Percentiles rank a stretch among this genome's conserved stretches.
Conservation (phyloP, 1,140 invertebrate species). For the Neelides sp. region DNA sequence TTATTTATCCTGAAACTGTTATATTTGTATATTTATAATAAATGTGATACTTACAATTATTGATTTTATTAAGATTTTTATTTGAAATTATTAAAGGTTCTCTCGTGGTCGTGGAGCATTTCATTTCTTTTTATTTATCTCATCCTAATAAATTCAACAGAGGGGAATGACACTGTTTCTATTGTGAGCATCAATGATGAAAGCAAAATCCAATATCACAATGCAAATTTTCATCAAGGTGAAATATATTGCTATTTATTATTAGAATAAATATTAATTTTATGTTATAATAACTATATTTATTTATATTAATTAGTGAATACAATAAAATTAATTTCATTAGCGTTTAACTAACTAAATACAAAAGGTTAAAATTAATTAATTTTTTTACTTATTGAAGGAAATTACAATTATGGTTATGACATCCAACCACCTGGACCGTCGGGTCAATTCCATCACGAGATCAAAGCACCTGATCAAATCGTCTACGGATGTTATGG, state of each 20-base stretch:
- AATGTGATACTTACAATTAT: too few species aligned
- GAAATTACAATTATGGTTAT: constrained; percentile 57
- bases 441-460: constrained; percentile 63
- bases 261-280: not conserved
- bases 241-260: constrained; percentile 33
- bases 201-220: constrained; percentile 55
- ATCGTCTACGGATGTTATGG: constrained; percentile 68
- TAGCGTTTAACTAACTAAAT: not conserved
- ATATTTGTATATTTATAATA: too few species aligned
- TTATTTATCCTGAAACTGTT: too few species aligned
- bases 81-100: too few species aligned
- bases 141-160: too few species aligned
- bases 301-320: constrained; percentile 1
- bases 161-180: constrained; percentile 33
- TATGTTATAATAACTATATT: not conserved
- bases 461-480: constrained; percentile 54
- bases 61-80: too few species aligned
- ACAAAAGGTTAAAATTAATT: not conserved
- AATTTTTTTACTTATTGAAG: constrained; percentile 33
- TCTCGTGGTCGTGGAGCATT: too few species aligned
- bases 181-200: constrained; percentile 51
- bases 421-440: constrained; percentile 45
- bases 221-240: constrained; percentile 56
- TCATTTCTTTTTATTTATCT: too few species aligned
- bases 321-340: constrained; percentile 1